Conservation (phyloP, 2,797 vertebrate genomes). For the Pitangus sulphuratus region DNA sequence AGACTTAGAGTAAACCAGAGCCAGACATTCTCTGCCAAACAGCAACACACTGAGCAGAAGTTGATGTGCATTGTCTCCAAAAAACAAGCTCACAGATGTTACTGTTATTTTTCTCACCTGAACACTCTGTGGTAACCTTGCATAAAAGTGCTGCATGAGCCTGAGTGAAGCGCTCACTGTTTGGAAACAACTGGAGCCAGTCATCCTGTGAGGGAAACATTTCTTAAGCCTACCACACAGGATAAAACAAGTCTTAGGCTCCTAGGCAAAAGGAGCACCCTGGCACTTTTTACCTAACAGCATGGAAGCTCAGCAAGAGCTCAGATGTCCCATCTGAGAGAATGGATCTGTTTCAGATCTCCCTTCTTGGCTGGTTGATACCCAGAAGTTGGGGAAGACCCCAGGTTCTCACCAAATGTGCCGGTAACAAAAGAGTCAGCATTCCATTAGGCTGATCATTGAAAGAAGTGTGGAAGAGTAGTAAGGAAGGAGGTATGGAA, state of each 20-base stretch:
- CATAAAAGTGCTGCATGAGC: not conserved
- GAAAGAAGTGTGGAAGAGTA: not conserved
- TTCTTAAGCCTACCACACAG: not conserved
- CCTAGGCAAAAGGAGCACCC: not conserved
- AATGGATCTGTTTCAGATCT: not conserved
- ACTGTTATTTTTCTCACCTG: not conserved
- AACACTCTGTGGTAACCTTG: not conserved
- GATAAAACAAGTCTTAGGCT: not conserved
- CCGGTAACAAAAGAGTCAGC: not conserved
- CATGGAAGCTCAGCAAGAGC: not conserved
- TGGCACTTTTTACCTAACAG: not conserved
- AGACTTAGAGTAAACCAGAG: not conserved
- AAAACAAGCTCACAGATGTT: not conserved
- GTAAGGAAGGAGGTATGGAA: not conserved
- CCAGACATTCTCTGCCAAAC: not conserved
- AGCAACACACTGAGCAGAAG: not conserved
- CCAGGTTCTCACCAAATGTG: not conserved
- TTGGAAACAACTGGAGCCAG: not conserved
- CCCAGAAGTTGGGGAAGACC: not conserved
- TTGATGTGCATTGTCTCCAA: not conserved
- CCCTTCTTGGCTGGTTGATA: not conserved
- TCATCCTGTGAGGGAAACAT: not conserved
- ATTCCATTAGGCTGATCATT: not conserved
- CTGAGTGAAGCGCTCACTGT: not conserved
- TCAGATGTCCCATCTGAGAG: not conserved